A percentile compares a stretch with the other conserved stretches of the same genome.
phyloP scores from a whole-genome alignment of 2,797 vertebrate species.

The Pachyuromys duprasi region DNA sequence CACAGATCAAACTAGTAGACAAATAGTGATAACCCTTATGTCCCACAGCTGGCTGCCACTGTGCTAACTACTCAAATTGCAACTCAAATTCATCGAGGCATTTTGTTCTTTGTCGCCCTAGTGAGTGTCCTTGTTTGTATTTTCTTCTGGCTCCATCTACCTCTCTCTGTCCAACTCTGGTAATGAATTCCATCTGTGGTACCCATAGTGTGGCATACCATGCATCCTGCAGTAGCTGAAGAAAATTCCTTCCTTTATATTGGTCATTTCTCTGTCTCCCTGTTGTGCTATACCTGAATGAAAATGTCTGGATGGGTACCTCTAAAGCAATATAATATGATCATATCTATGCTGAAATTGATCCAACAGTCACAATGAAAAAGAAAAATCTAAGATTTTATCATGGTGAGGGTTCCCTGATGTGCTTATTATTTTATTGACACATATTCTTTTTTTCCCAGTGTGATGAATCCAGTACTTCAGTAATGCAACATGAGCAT shows the following conservation, averaged over 20 bases:
- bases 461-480: neutral
- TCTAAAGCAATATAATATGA: slow-evolving; percentile 56
- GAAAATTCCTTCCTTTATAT: slow-evolving; percentile 12
- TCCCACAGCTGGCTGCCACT: neutral
- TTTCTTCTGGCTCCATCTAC: neutral
- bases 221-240: neutral
- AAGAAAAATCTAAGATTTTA: slow-evolving; percentile 21
- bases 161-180: neutral
- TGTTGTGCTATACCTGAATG: slow-evolving; percentile 22
- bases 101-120: neutral
- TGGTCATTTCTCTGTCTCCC: neutral
- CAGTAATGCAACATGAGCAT: neutral
- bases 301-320: slow-evolving; percentile 16
- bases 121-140: neutral
- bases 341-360: slow-evolving; percentile 43
- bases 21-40: neutral
- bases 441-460: neutral
- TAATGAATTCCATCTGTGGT: neutral
- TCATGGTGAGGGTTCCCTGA: neutral
- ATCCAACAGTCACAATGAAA: slow-evolving; percentile 51
- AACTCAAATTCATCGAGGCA: neutral
- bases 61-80: neutral
- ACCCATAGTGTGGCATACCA: neutral
- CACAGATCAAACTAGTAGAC: neutral
- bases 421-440: slow-evolving; percentile 48